These are phyloP conservation scores for Holocentrus rufus DNA, from an alignment of 2,797 vertebrate genomes.

Conservation along the genomic window DNA sequence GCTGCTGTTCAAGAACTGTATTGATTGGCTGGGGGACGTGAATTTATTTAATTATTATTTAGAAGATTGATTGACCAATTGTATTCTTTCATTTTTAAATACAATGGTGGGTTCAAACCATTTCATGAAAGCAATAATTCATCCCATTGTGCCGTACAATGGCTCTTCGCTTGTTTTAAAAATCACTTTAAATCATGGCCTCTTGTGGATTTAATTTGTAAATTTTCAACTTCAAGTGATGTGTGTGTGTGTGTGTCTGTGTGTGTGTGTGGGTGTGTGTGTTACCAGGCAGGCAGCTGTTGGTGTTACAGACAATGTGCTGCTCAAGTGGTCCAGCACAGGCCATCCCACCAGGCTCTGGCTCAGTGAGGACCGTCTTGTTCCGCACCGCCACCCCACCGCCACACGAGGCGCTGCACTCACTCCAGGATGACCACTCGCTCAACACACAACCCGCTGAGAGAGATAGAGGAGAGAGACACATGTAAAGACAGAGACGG, in stretches of 20 bases:
- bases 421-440: conserved; percentile 85
- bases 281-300: conserved; percentile 84
- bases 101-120: no score
- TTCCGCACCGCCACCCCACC: conserved; percentile 79
- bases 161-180: no score
- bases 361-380: conserved; percentile 71
- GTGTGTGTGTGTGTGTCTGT: conserved; percentile 5
- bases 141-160: no score
- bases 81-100: no score
- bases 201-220: no score
- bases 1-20: neutral
- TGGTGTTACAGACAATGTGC: conserved; percentile 81
- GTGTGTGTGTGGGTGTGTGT: conserved; percentile 6
- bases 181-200: no score
- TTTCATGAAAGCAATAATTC: no score
- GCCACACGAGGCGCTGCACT: conserved; percentile 84
- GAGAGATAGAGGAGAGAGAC: neutral
- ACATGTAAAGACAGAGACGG: neutral
- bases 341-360: conserved; percentile 68
- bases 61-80: no score
- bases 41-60: no score
- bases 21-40: neutral
- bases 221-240: neutral
- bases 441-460: conserved; percentile 81
- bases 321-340: conserved; percentile 76